phyloP scores from a whole-genome alignment of 2,113 vertebrate species.

The Rhynchomys soricoides region DNA sequence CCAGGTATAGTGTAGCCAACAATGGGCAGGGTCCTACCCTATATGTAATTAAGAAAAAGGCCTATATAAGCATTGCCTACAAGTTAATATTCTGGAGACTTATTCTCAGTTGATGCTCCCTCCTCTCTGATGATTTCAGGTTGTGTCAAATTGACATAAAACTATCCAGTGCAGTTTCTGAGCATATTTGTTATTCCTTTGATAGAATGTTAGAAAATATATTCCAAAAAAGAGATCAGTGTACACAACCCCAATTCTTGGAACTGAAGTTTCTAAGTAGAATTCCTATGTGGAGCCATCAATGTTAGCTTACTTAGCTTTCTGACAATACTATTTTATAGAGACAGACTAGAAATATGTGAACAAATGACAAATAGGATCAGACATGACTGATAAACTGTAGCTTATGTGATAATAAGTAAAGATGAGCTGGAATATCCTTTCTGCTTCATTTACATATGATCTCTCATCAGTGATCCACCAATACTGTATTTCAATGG shows the following conservation, averaged over 20 bases:
- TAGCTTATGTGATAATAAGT: not conserved
- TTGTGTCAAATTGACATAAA: not conserved
- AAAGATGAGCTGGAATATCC: not conserved
- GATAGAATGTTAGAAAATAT: not conserved
- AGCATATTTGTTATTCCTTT: conserved; percentile 24
- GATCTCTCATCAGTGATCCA: conserved; percentile 13
- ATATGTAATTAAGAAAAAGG: not conserved
- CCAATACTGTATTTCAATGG: not conserved
- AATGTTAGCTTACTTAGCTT: conserved; percentile 6
- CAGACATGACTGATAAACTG: conserved; percentile 29
- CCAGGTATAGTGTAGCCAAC: no score
- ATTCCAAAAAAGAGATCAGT: not conserved
- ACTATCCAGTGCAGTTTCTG: not conserved
- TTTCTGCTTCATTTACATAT: not conserved
- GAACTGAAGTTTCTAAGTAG: not conserved
- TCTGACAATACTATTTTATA: not conserved
- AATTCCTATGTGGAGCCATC: not conserved
- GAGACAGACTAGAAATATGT: not conserved
- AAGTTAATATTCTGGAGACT: not conserved
- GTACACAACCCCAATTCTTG: not conserved
- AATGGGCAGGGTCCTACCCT: fast-evolving
- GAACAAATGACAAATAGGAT: conserved; percentile 17
- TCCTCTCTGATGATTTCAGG: not conserved
- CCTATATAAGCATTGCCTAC: not conserved
- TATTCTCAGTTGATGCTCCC: not conserved